Base-by-base conservation (phyloP, 2,888 invertebrate genomes). In the Chymomyza fuscimana region DNA sequence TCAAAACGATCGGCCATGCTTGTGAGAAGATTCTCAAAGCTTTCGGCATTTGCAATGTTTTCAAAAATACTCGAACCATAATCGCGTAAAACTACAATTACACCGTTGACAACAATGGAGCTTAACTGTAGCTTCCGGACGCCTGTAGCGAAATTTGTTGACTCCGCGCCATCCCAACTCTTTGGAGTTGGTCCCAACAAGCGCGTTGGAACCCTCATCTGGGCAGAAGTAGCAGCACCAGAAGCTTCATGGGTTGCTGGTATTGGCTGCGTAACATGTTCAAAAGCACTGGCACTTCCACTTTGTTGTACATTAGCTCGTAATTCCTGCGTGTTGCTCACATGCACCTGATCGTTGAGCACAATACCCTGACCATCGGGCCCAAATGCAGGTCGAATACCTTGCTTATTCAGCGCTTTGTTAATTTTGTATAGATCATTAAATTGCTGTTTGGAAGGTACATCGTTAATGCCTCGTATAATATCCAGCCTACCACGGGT, bases 341-440 rank as follows among this genome's bases (percentile, higher is more conserved):
- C 84, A 0, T 77, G 32, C 5, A 91, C 67, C 54, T 91, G 87
- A 60, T 89, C 87, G 73, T 91, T 91, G 3, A 91, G 65, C 4
- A 87, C 25, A 5, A 91, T 76, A 5, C 82, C 82, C 5, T 81
- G 65, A 0, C 88, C 90, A 25, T 83, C 76, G 6, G 76, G 25
- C 0, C 83, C 88, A 62, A 91, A 91, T 3, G 86, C 71, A 40
- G 88, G 82, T 6, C 88, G 85, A 0, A 91, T 76, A 3, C 84
- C 86, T 19, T 76, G 67, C 36, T 77, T 12, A 61, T 90, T 90
- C 5, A 91, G 50, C 9, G 89, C 65, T 40, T 72, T 86, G 15
- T 89, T 89, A 69, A 89, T 81, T 73, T 89, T 91, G 67, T 87
- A 81, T 7, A 91, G 74, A 80, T 91, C 91, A 67, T 90, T 91